Base-by-base conservation (phyloP, 2,888 invertebrate species). In the Pseudanteris insignis region DNA sequence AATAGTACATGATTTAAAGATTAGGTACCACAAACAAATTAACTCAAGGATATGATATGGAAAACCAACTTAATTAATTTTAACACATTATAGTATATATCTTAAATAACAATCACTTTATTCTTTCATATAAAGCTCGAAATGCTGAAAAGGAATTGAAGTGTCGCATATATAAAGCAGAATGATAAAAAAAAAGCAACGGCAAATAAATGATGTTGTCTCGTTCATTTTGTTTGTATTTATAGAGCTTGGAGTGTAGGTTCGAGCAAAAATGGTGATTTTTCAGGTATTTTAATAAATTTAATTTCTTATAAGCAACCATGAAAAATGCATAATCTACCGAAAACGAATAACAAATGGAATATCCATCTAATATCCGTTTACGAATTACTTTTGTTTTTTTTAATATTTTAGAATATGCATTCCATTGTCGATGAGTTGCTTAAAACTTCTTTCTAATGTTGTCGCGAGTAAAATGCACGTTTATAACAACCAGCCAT, bases 1-100 rank as follows among this genome's bases (percentile, higher is more conserved):
- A 72, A 74, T 71, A 72, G 67, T 69, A 68, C 72, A 70, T 72
- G 67, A 72, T 67, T 72, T 73, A 73, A 71, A 69, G 68, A 74
- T 74, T 73, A 65, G 68, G 55, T 70, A 73, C 72, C 60, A 61
- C 38, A 28, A 64, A 65, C 51, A 47, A 58, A 63, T 65, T 64
- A 50, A 63, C 60, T 65, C 61, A 59, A 70, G 60, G 60, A 69
- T 70, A 32, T 71, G 71, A 36, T 64, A 60, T 36, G 59, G 58
- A 40, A 68, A 71, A 48, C 50, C 66, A 67, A 63, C 66, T 63
- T 71, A 71, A 40, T 43, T 30, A 41, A 43, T 66, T 67, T 66
- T 67, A 70, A 66, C 50, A 54, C 44, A 50, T 18, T 60, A 60
- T 46, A 57, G 47, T 60, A 53, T 63, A 58, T 62, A 53, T 67